Base-by-base conservation (phyloP, 2,797 vertebrate species). In the Alcedo quadribrachys region DNA sequence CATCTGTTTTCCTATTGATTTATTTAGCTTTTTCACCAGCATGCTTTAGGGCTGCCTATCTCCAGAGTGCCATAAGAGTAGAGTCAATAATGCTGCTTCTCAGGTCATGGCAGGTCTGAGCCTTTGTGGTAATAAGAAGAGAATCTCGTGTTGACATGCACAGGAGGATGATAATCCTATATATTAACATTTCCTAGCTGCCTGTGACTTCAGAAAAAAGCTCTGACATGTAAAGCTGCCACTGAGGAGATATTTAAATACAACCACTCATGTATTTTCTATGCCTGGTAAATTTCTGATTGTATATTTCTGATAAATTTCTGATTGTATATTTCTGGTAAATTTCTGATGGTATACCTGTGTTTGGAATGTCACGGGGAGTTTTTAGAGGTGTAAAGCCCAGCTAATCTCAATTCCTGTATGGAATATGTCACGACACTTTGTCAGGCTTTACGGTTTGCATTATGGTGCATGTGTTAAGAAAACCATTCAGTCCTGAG, bases 251-350 rank as follows among this genome's bases (percentile, higher is more conserved):
- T 58, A 48, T 4, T 58, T 11, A 76, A 58, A 55, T 51, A 9
- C 2, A 66, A 35, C 27, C 1, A 0, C 11, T 5, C 7, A 50
- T 0, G 0, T 55, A 6, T 24, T 79, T 86, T 62, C 69, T 65
- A 66, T 20, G 18, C 32, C 42, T 77, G 5, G 32, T 74, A 22
- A 19, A 58, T 66, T 70, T 77, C 43, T 74, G 9, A 7, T 60
- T 18, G 11, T 57, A 4, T 55, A 11, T 66, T 70, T 77, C 43
- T 74, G 8, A 7, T 60, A 33, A 33, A 33, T 33, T 33, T 33
- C 32, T 33, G 32, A 33, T 33, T 33, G 32, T 33, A 33, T 33
- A 33, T 33, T 33, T 33, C 42, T 77, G 5, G 32, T 74, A 22
- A 19, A 58, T 66, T 70, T 77, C 43, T 74, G 9, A 7, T 60